These are phyloP conservation scores for Gymnogyps californianus DNA, from an alignment of 2,113 vertebrate genomes.

Conservation along the genomic window DNA sequence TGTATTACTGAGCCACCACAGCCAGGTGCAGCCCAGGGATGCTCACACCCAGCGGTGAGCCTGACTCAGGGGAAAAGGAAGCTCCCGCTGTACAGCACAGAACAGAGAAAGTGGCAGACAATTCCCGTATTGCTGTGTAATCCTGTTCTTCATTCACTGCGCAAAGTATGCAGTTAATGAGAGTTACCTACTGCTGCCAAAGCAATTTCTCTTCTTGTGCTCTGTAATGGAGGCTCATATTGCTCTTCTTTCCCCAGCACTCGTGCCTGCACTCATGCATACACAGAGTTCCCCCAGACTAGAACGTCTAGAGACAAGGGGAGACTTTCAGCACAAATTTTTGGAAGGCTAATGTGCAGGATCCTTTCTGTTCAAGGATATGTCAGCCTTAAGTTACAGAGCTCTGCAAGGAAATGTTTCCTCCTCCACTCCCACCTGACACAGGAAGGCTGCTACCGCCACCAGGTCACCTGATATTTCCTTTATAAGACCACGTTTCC, in stretches of 20 bases:
- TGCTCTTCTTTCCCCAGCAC: background rate
- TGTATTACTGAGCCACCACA: background rate
- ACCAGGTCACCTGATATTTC: background rate
- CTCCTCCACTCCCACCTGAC: background rate
- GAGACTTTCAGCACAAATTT: background rate
- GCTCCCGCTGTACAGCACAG: background rate
- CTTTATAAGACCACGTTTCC: background rate
- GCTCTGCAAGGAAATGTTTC: background rate
- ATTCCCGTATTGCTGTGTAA: background rate
- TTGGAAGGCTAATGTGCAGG: background rate
- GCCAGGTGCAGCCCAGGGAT: background rate
- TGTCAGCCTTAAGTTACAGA: background rate
- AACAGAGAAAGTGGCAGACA: background rate
- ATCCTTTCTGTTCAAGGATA: background rate
- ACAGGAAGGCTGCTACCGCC: background rate
- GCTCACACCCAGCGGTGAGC: background rate
- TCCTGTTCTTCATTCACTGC: background rate
- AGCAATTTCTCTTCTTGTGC: background rate
- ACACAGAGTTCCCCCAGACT: background rate
- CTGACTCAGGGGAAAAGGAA: background rate
- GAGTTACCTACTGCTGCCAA: background rate
- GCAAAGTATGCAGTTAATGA: background rate
- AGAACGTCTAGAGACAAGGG: background rate
- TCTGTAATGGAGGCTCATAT: background rate
- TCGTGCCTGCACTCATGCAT: rapidly evolving